phyloP scores from a whole-genome alignment of 2,797 vertebrate genomes.

The Chloroceryle amazona region DNA sequence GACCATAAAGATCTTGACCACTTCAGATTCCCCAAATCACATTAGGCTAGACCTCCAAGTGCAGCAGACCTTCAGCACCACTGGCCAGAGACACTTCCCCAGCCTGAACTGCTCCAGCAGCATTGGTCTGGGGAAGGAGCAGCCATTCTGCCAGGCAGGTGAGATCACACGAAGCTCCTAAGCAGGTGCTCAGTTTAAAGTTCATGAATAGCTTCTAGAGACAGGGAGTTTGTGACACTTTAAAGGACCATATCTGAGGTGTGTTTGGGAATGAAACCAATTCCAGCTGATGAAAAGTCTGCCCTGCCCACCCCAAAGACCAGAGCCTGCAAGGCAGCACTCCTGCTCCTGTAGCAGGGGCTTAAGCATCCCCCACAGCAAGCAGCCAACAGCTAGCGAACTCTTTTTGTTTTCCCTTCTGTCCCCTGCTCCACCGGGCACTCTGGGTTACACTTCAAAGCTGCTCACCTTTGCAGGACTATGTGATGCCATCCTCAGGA shows the following conservation, averaged over 20 bases:
- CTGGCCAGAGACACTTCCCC: neutral
- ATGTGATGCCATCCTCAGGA: neutral
- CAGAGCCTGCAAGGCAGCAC: neutral
- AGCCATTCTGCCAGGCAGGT: neutral
- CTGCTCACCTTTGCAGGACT: neutral
- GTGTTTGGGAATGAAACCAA: neutral
- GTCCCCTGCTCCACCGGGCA: neutral
- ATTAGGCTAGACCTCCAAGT: neutral
- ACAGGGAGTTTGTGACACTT: neutral
- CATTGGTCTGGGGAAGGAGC: rapidly evolving
- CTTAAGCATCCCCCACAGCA: neutral
- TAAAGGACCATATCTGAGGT: neutral
- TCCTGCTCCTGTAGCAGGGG: neutral
- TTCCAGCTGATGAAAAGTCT: neutral
- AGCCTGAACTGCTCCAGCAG: neutral
- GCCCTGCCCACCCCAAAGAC: neutral
- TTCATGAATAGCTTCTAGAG: neutral
- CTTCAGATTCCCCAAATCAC: neutral
- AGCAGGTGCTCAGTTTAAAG: neutral
- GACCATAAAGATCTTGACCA: rapidly evolving
- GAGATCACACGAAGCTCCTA: neutral
- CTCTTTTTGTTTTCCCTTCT: neutral
- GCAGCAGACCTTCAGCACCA: neutral
- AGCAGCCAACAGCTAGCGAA: neutral
- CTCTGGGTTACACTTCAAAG: neutral